Evolutionary conservation across 2,113 vertebrate species (phyloP).

Genomic region (Sphyrna mokarran): DNA sequence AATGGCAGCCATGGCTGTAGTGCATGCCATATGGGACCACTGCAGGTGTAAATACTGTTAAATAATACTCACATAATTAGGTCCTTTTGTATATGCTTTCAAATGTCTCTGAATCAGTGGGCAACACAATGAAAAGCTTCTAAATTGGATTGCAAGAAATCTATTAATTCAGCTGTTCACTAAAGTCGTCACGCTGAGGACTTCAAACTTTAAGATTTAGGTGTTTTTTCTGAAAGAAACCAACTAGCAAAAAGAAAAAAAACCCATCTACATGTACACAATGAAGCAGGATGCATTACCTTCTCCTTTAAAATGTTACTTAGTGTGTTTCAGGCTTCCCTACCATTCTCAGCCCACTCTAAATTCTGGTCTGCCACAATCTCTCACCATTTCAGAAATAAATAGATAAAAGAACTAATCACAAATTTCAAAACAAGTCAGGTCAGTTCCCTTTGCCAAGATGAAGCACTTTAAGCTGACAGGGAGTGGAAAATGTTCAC

Average conservation of each 20-base stretch:
- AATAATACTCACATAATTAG: conserved; percentile 39
- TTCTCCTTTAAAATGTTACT: conserved; percentile 24
- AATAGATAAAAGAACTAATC: conserved; percentile 10
- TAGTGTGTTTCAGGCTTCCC: background rate
- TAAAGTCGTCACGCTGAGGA: conserved; percentile 30
- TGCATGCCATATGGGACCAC: conserved; percentile 15
- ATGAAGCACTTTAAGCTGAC: background rate
- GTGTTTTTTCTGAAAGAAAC: conserved; percentile 24
- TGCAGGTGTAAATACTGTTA: conserved; percentile 39
- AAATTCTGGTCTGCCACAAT: background rate
- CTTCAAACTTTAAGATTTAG: conserved; percentile 38
- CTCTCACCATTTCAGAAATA: background rate
- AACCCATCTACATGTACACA: conserved; percentile 15
- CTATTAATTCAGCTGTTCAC: conserved; percentile 38
- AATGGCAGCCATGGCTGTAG: conserved; percentile 30
- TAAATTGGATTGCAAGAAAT: conserved; percentile 34
- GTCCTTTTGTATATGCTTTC: conserved; percentile 35
- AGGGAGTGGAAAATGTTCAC: background rate
- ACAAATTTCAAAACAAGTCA: background rate
- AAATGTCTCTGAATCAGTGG: conserved; percentile 30
- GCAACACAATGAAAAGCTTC: conserved; percentile 37
- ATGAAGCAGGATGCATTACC: conserved; percentile 17
- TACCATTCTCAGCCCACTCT: background rate
- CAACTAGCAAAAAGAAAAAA: conserved; percentile 21
- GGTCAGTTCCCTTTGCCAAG: background rate